Evolutionary conservation across 1,140 invertebrate species (phyloP), one percentile per base, ranked within the genome.

Genomic region (Acyrthosiphon pisum): DNA sequence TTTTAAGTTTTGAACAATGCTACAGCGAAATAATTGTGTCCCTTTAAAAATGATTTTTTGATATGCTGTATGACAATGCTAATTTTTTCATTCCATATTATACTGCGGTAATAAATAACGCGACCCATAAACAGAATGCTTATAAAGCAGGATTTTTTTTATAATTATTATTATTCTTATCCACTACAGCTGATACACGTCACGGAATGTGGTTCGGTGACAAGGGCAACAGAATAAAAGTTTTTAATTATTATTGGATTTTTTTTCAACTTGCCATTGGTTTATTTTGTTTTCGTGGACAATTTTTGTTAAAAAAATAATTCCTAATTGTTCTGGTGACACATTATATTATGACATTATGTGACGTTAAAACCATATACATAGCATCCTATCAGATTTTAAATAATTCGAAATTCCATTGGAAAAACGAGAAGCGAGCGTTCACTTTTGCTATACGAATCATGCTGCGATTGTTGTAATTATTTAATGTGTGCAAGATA

Each of bases 21-120:
- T n/a, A n/a, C 44, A n/a, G 14, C 6, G 30, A n/a, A 48, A 88
- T n/a, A 50, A 22, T 87, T 48, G 48, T 23, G 23, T 2, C 14
- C 18, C 18, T 14, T 88, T 88, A 48, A 50, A 48, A 48, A 88
- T 88, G 30, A 87, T 87, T 87, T 86, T 86, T 46, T 87, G 60
- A 76, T 76, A 76, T 76, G 60, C n/a, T n/a, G 60, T 76, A n/a
- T 76, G 60, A 76, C 60, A 76, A 76, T 76, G 60, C 14, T 76
- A 76, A 14, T 76, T 53, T 76, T 44, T 30, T 48, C 44, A 46
- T 46, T 86, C 1, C 30, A 23, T 30, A 44, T 44, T 46, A 86
- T 11, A 18, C 44, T 86, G 30, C 2, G 20, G 44, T 46, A n/a
- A 48, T 88, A 88, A 88, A 88, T 48, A n/a, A 88, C n/a, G 20